Conservation (phyloP, 2,888 invertebrate genomes). For the Oscheius sp. region DNA sequence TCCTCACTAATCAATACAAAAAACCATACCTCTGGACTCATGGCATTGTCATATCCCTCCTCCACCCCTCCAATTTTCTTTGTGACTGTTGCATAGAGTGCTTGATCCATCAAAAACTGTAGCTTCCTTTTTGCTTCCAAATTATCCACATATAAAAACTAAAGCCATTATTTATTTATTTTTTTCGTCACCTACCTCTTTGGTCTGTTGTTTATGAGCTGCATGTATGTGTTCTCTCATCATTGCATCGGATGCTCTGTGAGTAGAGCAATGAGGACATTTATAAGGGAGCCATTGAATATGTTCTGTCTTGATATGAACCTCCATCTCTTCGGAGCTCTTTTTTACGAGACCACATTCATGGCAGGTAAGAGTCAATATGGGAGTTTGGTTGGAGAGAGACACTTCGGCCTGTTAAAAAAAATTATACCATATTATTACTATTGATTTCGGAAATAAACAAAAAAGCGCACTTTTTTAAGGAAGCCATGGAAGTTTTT, state of each 20-base stretch:
- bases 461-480: no score
- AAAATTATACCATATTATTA: no score
- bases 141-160: constrained; percentile 17
- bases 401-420: constrained; percentile 4
- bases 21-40: constrained; percentile 11
- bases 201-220: background rate
- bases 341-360: constrained; percentile 12
- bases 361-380: constrained; percentile 7
- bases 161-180: background rate
- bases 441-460: no score
- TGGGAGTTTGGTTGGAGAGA: background rate
- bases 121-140: constrained; percentile 17
- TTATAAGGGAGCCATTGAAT: constrained; percentile 16
- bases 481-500: background rate
- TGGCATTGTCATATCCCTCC: background rate
- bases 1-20: background rate
- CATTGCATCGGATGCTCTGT: background rate
- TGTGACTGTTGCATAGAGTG: background rate
- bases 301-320: constrained; percentile 19
- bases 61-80: constrained; percentile 1
- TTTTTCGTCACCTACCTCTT: background rate
- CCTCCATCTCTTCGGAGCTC: constrained; percentile 11
- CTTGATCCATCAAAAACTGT: background rate
- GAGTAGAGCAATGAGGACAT: constrained; percentile 14
- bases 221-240: constrained; percentile 23